A percentile compares a stretch with the other conserved stretches of the same genome.
Evolutionary conservation across 2,888 invertebrate species (phyloP).

Genomic region (Drosophila quasianomalipes): DNA sequence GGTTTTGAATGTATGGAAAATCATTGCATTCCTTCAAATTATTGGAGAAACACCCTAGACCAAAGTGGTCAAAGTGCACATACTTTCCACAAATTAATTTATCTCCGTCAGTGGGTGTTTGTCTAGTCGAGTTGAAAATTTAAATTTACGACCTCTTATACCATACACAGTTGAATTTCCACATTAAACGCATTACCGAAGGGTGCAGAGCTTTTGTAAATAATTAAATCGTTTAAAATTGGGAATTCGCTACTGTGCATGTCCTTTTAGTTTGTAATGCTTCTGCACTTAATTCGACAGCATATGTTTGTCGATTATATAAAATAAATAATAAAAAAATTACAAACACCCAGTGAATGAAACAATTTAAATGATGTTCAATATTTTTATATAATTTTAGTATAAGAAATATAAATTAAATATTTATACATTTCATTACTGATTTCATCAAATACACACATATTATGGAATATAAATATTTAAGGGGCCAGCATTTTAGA

Average conservation of each 20-base stretch:
- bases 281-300: background rate
- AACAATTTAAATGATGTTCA: conserved; percentile 55
- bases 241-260: background rate
- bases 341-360: conserved; percentile 4
- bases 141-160: background rate
- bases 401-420: conserved; percentile 83
- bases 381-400: conserved; percentile 78
- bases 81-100: background rate
- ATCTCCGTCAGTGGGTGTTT: background rate
- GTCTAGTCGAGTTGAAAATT: background rate
- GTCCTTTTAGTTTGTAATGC: background rate
- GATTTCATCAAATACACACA: conserved; percentile 83
- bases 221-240: background rate
- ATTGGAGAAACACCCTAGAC: background rate
- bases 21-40: background rate
- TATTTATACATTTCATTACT: conserved; percentile 83
- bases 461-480: conserved; percentile 85
- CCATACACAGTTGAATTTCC: background rate
- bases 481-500: conserved; percentile 98
- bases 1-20: background rate
- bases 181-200: background rate
- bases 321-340: background rate
- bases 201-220: background rate
- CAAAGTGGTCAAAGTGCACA: too few species aligned
- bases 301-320: background rate